Conservation (phyloP, 2,888 invertebrate species). For the Ornithoptera alexandrae region DNA sequence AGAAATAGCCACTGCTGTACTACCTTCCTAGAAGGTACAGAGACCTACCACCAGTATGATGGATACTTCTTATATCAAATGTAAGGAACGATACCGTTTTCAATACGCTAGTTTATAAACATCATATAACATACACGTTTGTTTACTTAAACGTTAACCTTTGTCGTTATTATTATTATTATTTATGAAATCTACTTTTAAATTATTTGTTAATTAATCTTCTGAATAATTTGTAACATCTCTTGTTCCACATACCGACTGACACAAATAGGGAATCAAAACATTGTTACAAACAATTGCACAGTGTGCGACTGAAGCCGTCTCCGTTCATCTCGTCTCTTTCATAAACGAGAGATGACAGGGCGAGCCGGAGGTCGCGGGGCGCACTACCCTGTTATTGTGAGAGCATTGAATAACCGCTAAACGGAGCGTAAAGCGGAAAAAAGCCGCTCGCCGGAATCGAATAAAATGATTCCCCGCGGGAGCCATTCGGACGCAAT, state of each 20-base stretch:
- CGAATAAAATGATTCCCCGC: conserved; percentile 87
- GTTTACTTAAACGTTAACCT: no score
- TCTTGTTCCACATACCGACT: conserved; percentile 44
- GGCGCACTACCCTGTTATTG: conserved; percentile 62
- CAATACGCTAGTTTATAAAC: no score
- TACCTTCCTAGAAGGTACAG: no score
- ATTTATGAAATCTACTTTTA: no score
- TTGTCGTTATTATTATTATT: no score
- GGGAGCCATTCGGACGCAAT: conserved; percentile 85
- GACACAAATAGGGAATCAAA: conserved; percentile 41
- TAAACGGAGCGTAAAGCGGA: conserved; percentile 78
- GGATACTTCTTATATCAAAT: no score
- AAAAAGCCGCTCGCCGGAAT: conserved; percentile 81
- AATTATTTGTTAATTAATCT: no score
- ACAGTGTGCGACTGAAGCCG: conserved; percentile 52
- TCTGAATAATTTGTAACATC: neutral
- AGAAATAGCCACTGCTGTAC: no score
- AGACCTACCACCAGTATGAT: no score
- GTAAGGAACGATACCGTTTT: no score
- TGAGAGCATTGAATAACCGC: conserved; percentile 61
- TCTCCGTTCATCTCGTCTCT: conserved; percentile 56
- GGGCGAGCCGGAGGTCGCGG: conserved; percentile 38
- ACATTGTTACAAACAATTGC: conserved; percentile 45
- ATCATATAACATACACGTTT: no score
- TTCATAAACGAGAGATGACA: conserved; percentile 57